Base-by-base conservation (phyloP, 2,113 vertebrate genomes). In the Oncorhynchus tshawytscha region DNA sequence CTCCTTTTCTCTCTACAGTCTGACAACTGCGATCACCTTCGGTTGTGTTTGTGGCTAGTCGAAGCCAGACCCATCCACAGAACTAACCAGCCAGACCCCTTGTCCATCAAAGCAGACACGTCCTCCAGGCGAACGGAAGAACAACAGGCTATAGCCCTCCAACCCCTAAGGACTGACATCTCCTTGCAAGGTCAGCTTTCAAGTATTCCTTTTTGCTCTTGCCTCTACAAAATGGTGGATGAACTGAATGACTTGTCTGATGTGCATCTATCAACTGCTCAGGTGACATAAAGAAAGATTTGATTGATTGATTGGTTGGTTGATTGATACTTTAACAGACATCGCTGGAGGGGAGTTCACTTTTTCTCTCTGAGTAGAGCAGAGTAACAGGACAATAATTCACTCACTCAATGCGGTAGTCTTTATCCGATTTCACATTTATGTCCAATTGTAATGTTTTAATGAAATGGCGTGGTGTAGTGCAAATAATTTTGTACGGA, bases 101-200 rank as follows among this genome's bases (percentile, higher is more conserved):
- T 20, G 62, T 76, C 67, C 48, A 9, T 64, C 74, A 75, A 45
- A 70, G 76, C 29, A 24, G 18, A 39, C 71, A 60, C 51, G 48
- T 45, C 27, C 48, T 51, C 1, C 24, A 62, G 60, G 69, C 39
- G 29, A 66, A 25, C 70, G 9, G 9, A 4, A 65, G 65, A 69
- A 51, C 27, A 3, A 67, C 45, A 67, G 51, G 11, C 72, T 64
- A 48, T 62, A 27, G 4, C 27, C 18, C 22, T 15, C 72, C 67
- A 13, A 34, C 39, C 65, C 68, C 20, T 1, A 54, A 82, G 71
- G 78, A 77, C 69, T 71, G 73, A 27, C 67, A 16, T 57, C 68
- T 27, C 18, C 45, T 45, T 29, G 51, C 71, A 87, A 92, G 92
- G 92, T 93, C 81, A 90, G 92, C 51, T 59, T 91, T 34, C 49